Percentiles rank a stretch among this genome's conserved stretches.
phyloP scores from a whole-genome alignment of 2,797 vertebrate genomes.

The Eremophila alpestris region DNA sequence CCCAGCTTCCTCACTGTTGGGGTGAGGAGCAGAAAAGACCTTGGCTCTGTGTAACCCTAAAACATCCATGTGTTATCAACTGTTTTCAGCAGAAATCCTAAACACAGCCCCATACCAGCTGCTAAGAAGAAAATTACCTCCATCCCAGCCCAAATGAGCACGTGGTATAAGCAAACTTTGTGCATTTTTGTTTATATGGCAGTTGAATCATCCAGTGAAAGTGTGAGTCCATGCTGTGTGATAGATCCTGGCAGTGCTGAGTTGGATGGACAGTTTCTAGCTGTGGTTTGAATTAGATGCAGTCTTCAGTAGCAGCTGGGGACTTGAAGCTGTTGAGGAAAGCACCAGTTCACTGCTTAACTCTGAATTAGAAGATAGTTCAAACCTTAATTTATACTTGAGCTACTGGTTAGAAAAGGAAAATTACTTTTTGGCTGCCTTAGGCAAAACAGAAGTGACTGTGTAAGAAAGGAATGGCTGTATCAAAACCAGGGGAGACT shows the following conservation, averaged over 20 bases:
- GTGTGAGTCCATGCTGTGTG: not conserved
- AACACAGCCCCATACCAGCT: not conserved
- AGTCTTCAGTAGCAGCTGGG: not conserved
- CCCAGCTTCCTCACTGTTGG: not conserved
- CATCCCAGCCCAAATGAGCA: not conserved
- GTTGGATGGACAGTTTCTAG: not conserved
- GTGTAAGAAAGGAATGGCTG: not conserved
- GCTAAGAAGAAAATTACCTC: not conserved
- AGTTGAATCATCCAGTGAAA: not conserved
- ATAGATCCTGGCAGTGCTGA: not conserved
- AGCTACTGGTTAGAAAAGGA: not conserved
- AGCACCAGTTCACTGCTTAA: not conserved
- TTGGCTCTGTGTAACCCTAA: not conserved
- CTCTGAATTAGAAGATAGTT: not conserved
- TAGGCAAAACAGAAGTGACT: not conserved
- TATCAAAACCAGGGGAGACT: not conserved
- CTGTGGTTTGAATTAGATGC: not conserved
- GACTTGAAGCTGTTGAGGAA: not conserved
- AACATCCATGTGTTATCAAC: not conserved
- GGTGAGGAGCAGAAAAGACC: not conserved
- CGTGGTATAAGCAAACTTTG: not conserved
- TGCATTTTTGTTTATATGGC: not conserved
- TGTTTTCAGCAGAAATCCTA: not conserved
- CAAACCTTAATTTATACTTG: not conserved
- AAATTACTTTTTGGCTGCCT: not conserved